Percentiles rank a stretch among this genome's conserved stretches.
These are phyloP conservation scores for Ianthella basta DNA, from an alignment of 37 sponge, comb jelly and placozoan species.

Conservation along the genomic window DNA sequence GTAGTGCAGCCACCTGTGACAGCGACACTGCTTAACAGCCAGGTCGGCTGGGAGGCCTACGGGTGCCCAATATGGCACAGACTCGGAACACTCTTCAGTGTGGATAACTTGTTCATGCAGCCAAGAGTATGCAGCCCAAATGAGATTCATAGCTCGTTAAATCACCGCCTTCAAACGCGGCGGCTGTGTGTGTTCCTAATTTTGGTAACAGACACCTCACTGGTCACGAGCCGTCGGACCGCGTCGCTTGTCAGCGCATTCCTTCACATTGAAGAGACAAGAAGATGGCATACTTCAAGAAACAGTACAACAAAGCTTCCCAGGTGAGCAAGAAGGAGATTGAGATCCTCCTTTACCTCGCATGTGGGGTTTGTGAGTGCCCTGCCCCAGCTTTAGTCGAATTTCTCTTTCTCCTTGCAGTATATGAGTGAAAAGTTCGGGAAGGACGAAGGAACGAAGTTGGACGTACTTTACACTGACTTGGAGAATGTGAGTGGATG, in stretches of 20 bases:
- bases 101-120: too few species aligned
- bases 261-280: neutral
- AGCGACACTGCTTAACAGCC: too few species aligned
- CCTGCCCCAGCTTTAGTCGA: too few species aligned
- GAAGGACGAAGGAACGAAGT: slow-evolving; percentile 77
- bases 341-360: neutral
- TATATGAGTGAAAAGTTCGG: slow-evolving; percentile 93
- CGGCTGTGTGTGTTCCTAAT: too few species aligned
- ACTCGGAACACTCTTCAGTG: too few species aligned
- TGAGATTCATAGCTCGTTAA: too few species aligned
- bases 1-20: too few species aligned
- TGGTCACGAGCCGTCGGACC: neutral
- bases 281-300: slow-evolving; percentile 44
- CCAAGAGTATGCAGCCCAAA: too few species aligned
- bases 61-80: too few species aligned
- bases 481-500: slow-evolving; percentile 75
- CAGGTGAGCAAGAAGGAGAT: slow-evolving; percentile 51
- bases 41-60: too few species aligned
- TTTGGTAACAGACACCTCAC: too few species aligned
- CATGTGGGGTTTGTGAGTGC: neutral
- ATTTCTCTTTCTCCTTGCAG: slow-evolving; percentile 62
- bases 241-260: neutral
- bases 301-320: slow-evolving; percentile 82
- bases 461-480: slow-evolving; percentile 84
- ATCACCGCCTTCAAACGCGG: too few species aligned